Evolutionary conservation across 2,888 invertebrate genomes (phyloP), one percentile per base, ranked within the genome.

Genomic region (Idaea aversata): DNA sequence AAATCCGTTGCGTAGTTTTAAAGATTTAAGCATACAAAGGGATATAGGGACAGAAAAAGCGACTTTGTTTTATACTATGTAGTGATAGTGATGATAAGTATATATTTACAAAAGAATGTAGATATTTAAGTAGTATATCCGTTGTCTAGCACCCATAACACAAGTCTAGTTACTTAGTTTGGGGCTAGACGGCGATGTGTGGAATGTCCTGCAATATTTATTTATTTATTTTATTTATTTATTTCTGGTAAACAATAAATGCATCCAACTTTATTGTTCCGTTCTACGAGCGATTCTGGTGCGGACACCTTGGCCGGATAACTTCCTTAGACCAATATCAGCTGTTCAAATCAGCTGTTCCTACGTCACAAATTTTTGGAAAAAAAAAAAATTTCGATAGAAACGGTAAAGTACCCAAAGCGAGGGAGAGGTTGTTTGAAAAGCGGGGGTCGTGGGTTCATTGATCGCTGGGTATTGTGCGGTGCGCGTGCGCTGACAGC

Each of bases 401-500:
- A 71, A 80, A 79, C 82, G 77, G 80, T 80, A 80, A 58, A 66
- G 67, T 67, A 57, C 69, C 67, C 72, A 82, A 83, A 67, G 67
- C 47, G 47, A 47, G 47, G 47, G 16, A 25, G 59, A 59, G 58
- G 58, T 58, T 58, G 15, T 16, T 57, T 58, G 15, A 69, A 73
- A 76, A 76, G 77, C 75, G 78, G 83, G 88, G 88, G 83, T 82
- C 81, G 82, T 75, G 90, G 82, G 92, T 91, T 93, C 92, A 91
- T 88, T 89, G 92, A 84, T 90, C 92, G 90, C 79, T 7, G 47
- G 47, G 72, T 76, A 82, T 80, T 88, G 90, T 90, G 91, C 90
- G 71, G 74, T 79, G 87, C 91, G 91, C 91, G 90, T 88, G 91
- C 91, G 88, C 68, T 73, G 88, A 80, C 91, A 92, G 92, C 92